Evolutionary conservation across 2,888 invertebrate species (phyloP).

Genomic region (Lithodes maja): DNA sequence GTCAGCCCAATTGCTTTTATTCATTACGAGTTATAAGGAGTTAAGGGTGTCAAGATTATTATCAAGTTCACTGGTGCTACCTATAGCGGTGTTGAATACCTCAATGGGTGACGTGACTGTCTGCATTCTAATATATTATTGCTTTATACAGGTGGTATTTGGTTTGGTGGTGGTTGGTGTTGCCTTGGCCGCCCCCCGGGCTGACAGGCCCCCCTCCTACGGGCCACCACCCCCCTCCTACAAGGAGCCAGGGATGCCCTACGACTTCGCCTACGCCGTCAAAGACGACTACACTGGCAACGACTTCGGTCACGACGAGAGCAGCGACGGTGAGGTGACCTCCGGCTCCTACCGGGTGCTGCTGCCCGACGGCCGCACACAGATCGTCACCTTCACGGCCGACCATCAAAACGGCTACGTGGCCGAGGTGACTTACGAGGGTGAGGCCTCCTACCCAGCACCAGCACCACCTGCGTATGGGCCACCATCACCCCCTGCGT

Average conservation of each 20-base stretch:
- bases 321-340: conserved; percentile 59
- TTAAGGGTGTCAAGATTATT: too few species aligned
- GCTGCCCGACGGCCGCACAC: conserved; percentile 66
- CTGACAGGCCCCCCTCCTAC: conserved; percentile 46
- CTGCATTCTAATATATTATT: too few species aligned
- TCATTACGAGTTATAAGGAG: too few species aligned
- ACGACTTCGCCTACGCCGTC: conserved; percentile 66
- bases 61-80: too few species aligned
- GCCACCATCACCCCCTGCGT: conserved; percentile 28
- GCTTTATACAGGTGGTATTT: background rate
- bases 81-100: too few species aligned
- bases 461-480: conserved; percentile 29
- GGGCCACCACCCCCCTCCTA: conserved; percentile 45
- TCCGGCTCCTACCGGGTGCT: conserved; percentile 61
- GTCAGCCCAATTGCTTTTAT: too few species aligned
- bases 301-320: conserved; percentile 65
- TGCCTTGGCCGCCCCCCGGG: conserved; percentile 40
- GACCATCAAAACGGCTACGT: conserved; percentile 63
- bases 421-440: conserved; percentile 67
- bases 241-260: conserved; percentile 65
- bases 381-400: conserved; percentile 60
- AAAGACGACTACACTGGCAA: conserved; percentile 66
- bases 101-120: too few species aligned
- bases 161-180: conserved; percentile 41
- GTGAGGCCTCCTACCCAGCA: conserved; percentile 70